Evolutionary conservation across 1,140 invertebrate genomes (phyloP).

Genomic region (Scaptomyza hsui): DNA sequence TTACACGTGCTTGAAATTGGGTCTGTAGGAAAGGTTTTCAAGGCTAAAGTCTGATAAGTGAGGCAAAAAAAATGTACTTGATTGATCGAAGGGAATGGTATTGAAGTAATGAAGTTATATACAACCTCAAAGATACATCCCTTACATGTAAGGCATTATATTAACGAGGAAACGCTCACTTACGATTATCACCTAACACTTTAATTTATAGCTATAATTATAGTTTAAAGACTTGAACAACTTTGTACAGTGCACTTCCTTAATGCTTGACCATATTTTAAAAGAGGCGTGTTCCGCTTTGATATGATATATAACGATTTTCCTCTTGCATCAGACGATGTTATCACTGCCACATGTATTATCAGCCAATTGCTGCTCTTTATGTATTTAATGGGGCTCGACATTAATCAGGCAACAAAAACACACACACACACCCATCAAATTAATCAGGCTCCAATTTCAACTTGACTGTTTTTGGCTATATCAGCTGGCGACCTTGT

Average conservation of each 20-base stretch:
- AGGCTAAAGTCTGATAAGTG: neutral
- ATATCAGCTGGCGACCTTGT: slow-evolving; percentile 8
- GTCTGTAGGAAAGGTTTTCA: neutral
- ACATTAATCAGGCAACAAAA: slow-evolving; percentile 17
- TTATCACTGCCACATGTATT: slow-evolving; percentile 21
- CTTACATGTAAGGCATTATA: neutral
- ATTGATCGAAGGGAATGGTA: neutral
- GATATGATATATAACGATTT: neutral
- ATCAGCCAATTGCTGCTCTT: slow-evolving; percentile 8
- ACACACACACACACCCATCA: slow-evolving; percentile 24
- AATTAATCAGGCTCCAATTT: slow-evolving; percentile 35
- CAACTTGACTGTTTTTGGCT: neutral
- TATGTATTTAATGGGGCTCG: neutral
- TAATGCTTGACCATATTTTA: neutral
- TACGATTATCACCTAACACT: no score
- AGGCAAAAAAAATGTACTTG: neutral
- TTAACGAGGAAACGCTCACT: neutral
- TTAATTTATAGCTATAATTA: neutral
- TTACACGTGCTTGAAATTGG: neutral
- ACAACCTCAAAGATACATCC: neutral
- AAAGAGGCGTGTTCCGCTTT: slow-evolving; percentile 9
- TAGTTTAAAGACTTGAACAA: neutral
- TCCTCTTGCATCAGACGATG: slow-evolving; percentile 21
- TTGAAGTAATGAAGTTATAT: neutral
- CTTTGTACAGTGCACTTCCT: neutral